Base-by-base conservation (phyloP, 2,888 invertebrate species). In the Habroteleia sp. region DNA sequence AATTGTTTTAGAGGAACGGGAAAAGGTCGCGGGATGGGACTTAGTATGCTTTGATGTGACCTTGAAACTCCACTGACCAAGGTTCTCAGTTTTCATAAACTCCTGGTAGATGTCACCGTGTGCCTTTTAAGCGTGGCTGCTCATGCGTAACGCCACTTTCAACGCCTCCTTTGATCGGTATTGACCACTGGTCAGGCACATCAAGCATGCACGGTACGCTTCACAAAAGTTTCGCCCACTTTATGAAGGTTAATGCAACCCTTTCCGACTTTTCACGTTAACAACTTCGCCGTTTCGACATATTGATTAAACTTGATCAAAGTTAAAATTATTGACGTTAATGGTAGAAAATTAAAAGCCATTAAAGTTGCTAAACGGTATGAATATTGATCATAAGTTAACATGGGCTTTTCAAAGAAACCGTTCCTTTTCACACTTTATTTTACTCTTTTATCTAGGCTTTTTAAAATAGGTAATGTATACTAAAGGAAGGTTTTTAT, bases 91-190 rank as follows among this genome's bases (percentile, higher is more conserved):
- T 73, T 62, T 84, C 78, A 84, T 87, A 78, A 79, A 77, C 78
- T 83, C 87, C 87, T 87, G 86, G 74, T 87, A 80, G 76, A 71
- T 87, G 87, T 88, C 87, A 87, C 84, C 83, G 82, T 81, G 82
- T 86, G 82, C 81, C 85, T 87, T 87, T 87, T 86, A 87, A 86
- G 82, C 83, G 69, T 76, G 83, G 76, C 79, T 79, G 82, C 77
- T 85, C 83, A 79, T 80, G 84, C 84, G 84, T 81, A 63, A 76
- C 58, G 41, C 33, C 23, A 20, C 56, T 46, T 56, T 33, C 56
- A 25, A 56, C 23, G 16, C 17, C 46, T 37, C 66, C 39, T 37
- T 56, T 56, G 46, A 56, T 66, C 56, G 39, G 8, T 37, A 31
- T 37, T 66, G 44, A 65, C 54, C 54, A 35, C 23, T 10, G 37